Conservation (phyloP, 2,888 invertebrate genomes). For the Ecdyonurus torrentis region DNA sequence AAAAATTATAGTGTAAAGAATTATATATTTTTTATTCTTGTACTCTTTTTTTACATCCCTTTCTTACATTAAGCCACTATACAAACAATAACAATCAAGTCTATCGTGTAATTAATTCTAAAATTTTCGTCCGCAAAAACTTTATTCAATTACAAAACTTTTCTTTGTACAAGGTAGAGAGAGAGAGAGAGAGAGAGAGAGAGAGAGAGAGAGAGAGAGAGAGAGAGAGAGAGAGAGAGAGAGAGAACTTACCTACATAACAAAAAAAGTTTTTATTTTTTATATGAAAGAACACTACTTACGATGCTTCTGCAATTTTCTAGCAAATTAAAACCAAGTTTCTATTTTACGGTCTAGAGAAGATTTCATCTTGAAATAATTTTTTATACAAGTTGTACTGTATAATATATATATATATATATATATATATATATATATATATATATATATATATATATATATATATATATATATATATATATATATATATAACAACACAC, state of each 20-base stretch:
- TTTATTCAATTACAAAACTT: background rate
- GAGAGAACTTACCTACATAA: too few species aligned
- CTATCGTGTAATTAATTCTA: background rate
- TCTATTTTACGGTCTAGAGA: background rate
- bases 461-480: too few species aligned
- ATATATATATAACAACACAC: too few species aligned
- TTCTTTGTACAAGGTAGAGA: constrained; percentile 1
- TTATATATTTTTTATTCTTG: too few species aligned
- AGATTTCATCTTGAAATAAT: background rate
- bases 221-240: constrained; percentile 5
- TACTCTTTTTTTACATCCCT: too few species aligned
- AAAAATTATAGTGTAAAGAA: too few species aligned
- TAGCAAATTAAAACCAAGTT: background rate
- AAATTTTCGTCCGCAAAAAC: background rate
- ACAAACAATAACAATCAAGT: background rate
- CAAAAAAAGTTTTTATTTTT: background rate
- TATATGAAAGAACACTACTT: too few species aligned
- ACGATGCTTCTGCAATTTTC: background rate
- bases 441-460: too few species aligned
- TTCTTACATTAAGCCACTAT: too few species aligned
- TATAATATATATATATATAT: too few species aligned
- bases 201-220: constrained; percentile 5
- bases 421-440: too few species aligned
- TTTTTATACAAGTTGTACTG: background rate
- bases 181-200: constrained; percentile 6